Conservation (phyloP, 1,140 invertebrate species). For the Macrocentrus cingulum region DNA sequence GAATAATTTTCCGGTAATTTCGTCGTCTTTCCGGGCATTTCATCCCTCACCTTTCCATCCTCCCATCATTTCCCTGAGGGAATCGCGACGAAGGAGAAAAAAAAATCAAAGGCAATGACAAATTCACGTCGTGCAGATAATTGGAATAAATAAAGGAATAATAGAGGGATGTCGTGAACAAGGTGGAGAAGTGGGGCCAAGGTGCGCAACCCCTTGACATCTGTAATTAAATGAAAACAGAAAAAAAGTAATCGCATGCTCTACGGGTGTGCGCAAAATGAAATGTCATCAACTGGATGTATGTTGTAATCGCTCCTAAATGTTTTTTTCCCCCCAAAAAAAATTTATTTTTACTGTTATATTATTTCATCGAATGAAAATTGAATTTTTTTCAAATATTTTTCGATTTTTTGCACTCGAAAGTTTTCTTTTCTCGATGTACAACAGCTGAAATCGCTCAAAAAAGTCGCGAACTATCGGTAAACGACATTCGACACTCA, state of each 20-base stretch:
- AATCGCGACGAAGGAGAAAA: slow-evolving; percentile 35
- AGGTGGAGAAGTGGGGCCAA: slow-evolving; percentile 24
- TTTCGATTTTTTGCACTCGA: no score
- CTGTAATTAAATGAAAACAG: slow-evolving; percentile 61
- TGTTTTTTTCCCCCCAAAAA: slow-evolving; percentile 33
- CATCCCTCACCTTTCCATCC: background rate
- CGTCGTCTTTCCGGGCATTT: slow-evolving; percentile 22
- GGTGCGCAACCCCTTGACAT: slow-evolving; percentile 57
- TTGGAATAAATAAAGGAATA: slow-evolving; percentile 61
- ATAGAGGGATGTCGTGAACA: slow-evolving; percentile 47
- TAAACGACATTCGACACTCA: no score
- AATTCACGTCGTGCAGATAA: slow-evolving; percentile 58
- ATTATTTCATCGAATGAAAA: no score
- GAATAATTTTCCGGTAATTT: slow-evolving; percentile 28
- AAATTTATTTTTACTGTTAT: slow-evolving; percentile 11
- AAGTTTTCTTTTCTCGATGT: no score
- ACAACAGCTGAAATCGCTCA: no score
- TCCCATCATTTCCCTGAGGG: background rate
- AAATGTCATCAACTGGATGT: slow-evolving; percentile 47
- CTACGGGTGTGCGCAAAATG: slow-evolving; percentile 46
- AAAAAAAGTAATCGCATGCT: slow-evolving; percentile 58
- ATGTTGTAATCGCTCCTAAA: slow-evolving; percentile 44
- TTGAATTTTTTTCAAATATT: no score
- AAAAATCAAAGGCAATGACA: slow-evolving; percentile 58
- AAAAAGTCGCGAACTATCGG: no score